Evolutionary conservation across 53 echinoderm and acorn worm species (phyloP).

Genomic region (Temnopleurus reevesii): DNA sequence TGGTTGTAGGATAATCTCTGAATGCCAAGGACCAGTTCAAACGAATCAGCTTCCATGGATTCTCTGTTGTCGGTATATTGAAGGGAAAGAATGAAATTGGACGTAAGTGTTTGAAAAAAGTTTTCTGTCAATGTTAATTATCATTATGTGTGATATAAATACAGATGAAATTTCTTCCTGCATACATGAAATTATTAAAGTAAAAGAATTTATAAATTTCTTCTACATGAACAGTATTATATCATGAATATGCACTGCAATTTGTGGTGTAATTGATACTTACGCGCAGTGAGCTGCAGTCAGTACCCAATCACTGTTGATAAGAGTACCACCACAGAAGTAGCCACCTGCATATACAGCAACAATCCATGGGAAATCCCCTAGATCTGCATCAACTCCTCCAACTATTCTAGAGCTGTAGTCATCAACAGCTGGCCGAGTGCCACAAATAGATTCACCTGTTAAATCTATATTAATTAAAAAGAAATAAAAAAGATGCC

Average conservation of each 20-base stretch:
- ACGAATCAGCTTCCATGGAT: too few species aligned
- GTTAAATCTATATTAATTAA: conserved; percentile 50
- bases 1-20: neutral
- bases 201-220: too few species aligned
- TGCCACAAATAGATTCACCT: conserved; percentile 76
- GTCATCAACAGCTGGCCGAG: conserved; percentile 25
- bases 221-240: too few species aligned
- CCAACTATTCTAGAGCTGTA: conserved; percentile 67
- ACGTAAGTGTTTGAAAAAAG: too few species aligned
- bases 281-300: conserved; percentile 84
- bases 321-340: conserved; percentile 67
- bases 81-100: too few species aligned
- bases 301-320: conserved; percentile 69
- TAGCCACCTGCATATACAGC: conserved; percentile 16
- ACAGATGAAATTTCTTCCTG: too few species aligned
- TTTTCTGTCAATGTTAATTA: too few species aligned
- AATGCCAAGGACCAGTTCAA: neutral
- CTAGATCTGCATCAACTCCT: conserved; percentile 48
- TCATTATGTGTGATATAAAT: too few species aligned
- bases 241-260: too few species aligned
- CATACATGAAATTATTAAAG: too few species aligned
- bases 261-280: too few species aligned
- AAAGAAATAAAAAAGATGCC: neutral
- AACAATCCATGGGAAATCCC: conserved; percentile 81
- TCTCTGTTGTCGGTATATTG: too few species aligned